A percentile compares a stretch with the other conserved stretches of the same genome.
These are phyloP conservation scores for Brenthis hecate DNA, from an alignment of 2,888 invertebrate species.

Conservation along the genomic window DNA sequence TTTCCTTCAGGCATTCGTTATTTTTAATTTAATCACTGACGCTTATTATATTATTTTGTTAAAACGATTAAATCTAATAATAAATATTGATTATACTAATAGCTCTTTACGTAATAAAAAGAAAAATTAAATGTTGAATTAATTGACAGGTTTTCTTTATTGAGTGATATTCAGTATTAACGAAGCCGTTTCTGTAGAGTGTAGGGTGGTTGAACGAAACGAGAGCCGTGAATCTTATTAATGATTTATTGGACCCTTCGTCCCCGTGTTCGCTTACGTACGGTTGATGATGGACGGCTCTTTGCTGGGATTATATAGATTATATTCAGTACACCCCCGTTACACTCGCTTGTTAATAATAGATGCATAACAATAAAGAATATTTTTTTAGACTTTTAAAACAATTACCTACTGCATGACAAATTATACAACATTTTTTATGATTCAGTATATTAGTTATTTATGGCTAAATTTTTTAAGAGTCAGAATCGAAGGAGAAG, in stretches of 20 bases:
- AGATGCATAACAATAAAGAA: conserved; percentile 2
- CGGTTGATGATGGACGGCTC: conserved; percentile 28
- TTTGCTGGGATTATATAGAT: conserved; percentile 30
- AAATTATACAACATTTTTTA: no score
- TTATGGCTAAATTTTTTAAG: no score
- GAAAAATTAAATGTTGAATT: neutral
- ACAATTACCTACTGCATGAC: neutral
- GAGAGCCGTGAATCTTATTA: conserved; percentile 60
- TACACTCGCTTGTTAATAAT: conserved; percentile 12
- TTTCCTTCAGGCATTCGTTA: no score
- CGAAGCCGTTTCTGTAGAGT: conserved; percentile 23
- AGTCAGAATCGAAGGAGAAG: no score
- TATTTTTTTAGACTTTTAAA: conserved; percentile 6
- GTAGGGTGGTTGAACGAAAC: conserved; percentile 50
- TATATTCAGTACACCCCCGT: conserved; percentile 23
- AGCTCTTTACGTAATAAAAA: neutral
- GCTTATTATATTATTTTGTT: no score
- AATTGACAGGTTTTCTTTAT: conserved; percentile 1
- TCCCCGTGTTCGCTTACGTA: conserved; percentile 26
- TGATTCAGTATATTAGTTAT: no score
- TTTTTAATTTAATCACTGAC: no score
- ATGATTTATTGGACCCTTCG: conserved; percentile 57
- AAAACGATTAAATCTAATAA: no score
- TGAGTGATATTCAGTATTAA: conserved; percentile 24
- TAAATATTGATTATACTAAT: neutral